phyloP scores from a whole-genome alignment of 2,113 vertebrate species.

The human (Homo sapiens) region GRCh38 chr7:23931001-23931500 shows the following conservation, averaged over 20 bases:
- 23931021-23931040: background rate
- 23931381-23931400: background rate
- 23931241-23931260: background rate
- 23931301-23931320: conserved; percentile 22
- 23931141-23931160: background rate
- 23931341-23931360: background rate
- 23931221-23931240: background rate
- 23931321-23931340: background rate
- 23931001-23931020: background rate
- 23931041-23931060: background rate
- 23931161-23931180: background rate
- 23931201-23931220: background rate
- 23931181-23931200: background rate
- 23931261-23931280: background rate
- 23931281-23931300: background rate
- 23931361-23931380: background rate
- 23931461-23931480: background rate
- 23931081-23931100: background rate
- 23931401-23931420: background rate
- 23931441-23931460: background rate
- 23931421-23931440: background rate
- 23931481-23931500: background rate
- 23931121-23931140: background rate
- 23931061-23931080: background rate
- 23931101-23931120: background rate